A percentile compares a stretch with the other conserved stretches of the same genome.
phyloP scores from a whole-genome alignment of 2,113 vertebrate genomes.

The Dryoscopus gambensis region DNA sequence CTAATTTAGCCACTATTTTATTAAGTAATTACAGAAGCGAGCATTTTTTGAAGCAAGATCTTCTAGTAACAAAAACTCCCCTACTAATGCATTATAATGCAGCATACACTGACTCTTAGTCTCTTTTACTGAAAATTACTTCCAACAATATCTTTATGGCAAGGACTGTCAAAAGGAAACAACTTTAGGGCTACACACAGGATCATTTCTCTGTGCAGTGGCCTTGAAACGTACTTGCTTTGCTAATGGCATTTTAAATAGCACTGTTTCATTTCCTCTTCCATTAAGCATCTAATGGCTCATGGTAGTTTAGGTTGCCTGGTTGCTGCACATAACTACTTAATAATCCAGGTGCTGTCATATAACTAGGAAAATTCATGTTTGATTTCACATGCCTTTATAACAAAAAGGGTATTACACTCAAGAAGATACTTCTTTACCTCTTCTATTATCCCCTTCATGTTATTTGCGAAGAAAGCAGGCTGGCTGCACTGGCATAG shows the following conservation, averaged over 20 bases:
- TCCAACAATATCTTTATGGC: neutral
- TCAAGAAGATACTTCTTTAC: neutral
- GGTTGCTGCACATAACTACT: neutral
- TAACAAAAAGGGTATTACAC: neutral
- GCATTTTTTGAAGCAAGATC: neutral
- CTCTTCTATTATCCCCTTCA: neutral
- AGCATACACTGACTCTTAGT: neutral
- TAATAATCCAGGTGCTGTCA: neutral
- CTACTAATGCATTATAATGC: neutral
- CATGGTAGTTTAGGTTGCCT: neutral
- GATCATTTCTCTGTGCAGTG: neutral
- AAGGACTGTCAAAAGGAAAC: neutral
- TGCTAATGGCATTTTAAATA: neutral
- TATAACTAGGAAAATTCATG: neutral
- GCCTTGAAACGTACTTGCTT: neutral
- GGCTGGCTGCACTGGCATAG: neutral
- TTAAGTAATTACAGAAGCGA: neutral
- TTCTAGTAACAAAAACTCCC: neutral
- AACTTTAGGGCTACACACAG: neutral
- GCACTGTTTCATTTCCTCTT: neutral
- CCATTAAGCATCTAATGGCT: neutral
- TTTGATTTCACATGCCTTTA: neutral
- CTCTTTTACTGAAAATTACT: neutral
- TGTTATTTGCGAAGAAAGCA: neutral
- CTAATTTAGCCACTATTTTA: neutral